Percentiles rank a stretch among this genome's conserved stretches.
Evolutionary conservation across 1,140 invertebrate genomes (phyloP).

Genomic region (Drosophila parvula): DNA sequence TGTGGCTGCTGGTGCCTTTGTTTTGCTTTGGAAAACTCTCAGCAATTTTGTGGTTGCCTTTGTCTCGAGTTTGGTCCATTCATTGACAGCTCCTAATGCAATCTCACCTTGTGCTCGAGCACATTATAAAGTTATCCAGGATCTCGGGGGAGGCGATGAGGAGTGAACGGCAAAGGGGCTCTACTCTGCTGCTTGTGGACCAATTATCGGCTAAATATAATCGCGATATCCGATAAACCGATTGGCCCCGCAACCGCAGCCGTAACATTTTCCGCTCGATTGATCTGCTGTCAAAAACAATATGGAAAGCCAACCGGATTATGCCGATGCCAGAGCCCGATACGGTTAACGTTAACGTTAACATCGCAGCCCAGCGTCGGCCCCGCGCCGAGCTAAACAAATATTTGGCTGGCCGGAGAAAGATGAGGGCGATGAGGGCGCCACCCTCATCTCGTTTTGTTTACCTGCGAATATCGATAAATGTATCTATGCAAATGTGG

Average conservation of each 20-base stretch:
- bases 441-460: conserved; percentile 16
- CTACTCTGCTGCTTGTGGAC: conserved; percentile 25
- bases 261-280: conserved; percentile 48
- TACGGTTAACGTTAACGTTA: conserved; percentile 28
- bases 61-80: conserved; percentile 41
- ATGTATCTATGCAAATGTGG: conserved; percentile 48
- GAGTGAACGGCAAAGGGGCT: neutral
- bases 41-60: conserved; percentile 48
- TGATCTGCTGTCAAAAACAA: conserved; percentile 48
- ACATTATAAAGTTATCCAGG: conserved; percentile 56
- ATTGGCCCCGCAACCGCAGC: conserved; percentile 28
- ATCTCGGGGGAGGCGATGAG: neutral
- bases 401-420: conserved; percentile 18
- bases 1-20: conserved; percentile 32
- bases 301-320: conserved; percentile 39
- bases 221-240: conserved; percentile 42
- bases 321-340: conserved; percentile 21
- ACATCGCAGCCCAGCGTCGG: neutral
- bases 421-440: conserved; percentile 20
- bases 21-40: conserved; percentile 54
- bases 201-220: conserved; percentile 52
- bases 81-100: conserved; percentile 57
- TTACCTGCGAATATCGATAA: conserved; percentile 43
- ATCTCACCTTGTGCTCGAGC: conserved; percentile 55
- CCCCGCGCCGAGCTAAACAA: conserved; percentile 11